phyloP scores from a whole-genome alignment of 1,140 invertebrate species.

The Drosophila burlai region DNA sequence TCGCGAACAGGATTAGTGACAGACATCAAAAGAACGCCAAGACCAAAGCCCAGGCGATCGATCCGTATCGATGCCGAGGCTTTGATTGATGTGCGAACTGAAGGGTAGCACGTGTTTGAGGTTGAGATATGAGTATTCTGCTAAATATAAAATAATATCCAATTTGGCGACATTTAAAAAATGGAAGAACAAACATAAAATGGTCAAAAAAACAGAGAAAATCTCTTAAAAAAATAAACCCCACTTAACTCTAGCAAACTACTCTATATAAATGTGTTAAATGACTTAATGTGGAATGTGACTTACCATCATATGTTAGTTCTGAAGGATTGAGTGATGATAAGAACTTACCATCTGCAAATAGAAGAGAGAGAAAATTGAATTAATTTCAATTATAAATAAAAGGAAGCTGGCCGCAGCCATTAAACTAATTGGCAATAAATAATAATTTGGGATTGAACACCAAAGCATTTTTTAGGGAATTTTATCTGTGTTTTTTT shows the following conservation, averaged over 20 bases:
- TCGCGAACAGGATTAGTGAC: constrained; percentile 64
- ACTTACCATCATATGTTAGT: constrained; percentile 85
- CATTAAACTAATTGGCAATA: constrained; percentile 51
- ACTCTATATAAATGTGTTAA: constrained; percentile 66
- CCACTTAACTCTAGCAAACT: constrained; percentile 13
- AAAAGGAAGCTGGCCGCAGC: constrained; percentile 9
- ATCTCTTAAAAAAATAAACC: background rate
- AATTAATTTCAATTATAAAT: constrained; percentile 51
- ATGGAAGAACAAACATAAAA: too few species aligned
- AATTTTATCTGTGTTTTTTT: background rate
- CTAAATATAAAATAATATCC: background rate
- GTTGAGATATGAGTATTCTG: background rate
- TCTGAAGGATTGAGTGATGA: constrained; percentile 85
- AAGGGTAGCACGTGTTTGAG: constrained; percentile 28
- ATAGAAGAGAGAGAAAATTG: constrained; percentile 18
- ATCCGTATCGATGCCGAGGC: constrained; percentile 35
- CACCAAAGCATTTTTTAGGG: background rate
- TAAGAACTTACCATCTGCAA: constrained; percentile 85
- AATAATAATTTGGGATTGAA: constrained; percentile 30
- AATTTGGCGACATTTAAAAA: background rate
- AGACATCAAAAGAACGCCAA: constrained; percentile 38
- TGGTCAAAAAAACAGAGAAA: too few species aligned
- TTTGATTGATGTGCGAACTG: constrained; percentile 76
- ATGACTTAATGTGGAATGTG: constrained; percentile 84
- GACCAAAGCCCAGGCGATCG: constrained; percentile 9